A percentile compares a stretch with the other conserved stretches of the same genome.
phyloP scores from a whole-genome alignment of 2,797 vertebrate genomes.

The Pitangus sulphuratus region DNA sequence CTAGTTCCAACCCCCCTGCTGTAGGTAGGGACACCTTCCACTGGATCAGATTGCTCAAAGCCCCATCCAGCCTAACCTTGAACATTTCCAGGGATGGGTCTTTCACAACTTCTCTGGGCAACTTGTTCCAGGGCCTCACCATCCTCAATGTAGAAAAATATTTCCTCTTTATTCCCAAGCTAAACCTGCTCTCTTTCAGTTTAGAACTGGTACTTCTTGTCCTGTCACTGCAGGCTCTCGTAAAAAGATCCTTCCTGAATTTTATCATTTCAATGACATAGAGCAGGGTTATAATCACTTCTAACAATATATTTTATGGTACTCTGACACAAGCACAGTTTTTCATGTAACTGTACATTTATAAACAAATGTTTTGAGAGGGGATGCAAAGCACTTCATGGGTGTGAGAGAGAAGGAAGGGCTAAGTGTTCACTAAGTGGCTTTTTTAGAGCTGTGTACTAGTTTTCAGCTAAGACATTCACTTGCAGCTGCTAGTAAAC shows the following conservation, averaged over 20 bases:
- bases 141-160: accelerated
- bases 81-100: neutral
- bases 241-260: neutral
- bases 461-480: neutral
- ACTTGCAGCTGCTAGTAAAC: neutral
- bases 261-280: accelerated
- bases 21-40: neutral
- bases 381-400: neutral
- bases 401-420: neutral
- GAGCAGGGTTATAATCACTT: neutral
- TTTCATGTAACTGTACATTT: neutral
- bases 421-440: neutral
- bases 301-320: neutral
- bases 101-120: neutral
- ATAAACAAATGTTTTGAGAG: neutral
- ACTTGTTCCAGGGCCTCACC: neutral
- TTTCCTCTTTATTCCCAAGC: neutral
- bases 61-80: neutral
- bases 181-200: neutral
- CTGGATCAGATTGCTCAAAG: neutral
- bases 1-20: neutral
- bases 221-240: neutral
- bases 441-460: neutral
- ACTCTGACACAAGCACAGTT: neutral
- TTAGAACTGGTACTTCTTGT: neutral